Base-by-base conservation (phyloP, 2,888 invertebrate genomes). In the Xestia c-nigrum region DNA sequence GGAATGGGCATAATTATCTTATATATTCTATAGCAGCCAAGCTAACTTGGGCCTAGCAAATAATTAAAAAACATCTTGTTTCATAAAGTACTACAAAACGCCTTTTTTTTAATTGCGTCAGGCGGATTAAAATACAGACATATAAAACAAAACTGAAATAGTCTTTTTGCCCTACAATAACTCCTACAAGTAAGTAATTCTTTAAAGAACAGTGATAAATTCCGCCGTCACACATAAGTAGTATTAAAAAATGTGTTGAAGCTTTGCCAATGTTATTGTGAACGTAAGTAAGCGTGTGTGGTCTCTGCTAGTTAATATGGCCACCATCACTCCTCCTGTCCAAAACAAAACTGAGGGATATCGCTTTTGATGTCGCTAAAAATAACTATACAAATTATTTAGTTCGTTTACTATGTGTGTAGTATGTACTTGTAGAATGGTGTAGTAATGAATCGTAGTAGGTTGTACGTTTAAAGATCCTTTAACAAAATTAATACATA, bases 281-380 rank as follows among this genome's bases (percentile, higher is more conserved):
- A 46, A 38, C 63, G 74, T 82, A 74, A 78, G 82, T 43, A 71
- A 55, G 14, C 65, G 85, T 75, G 84, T 84, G 84, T 84, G 84
- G 84, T 84, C 84, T 55, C n/a, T 21, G 59, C 83, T 84, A 72
- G 67, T 84, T 84, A 84, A 46, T 85, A 84, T 84, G 83, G 69
- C 71, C 50, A 12, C 66, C 84, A 78, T 67, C 83, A 78, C 83
- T 78, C 24, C 64, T 57, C 24, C 47, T 64, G 78, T 67, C 78
- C 78, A 74, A 85, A 82, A 78, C 47, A 50, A 64, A 78, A 46
- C 59, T 61, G 72, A 82, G 78, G 83, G 76, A 76, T 61, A 80
- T 76, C 16, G 72, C 68, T 65, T 72, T 76, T 84, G 57, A 61
- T 31, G 38, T 66, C n/a, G 38, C 74, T 80, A 84, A 84, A 80